A percentile compares a stretch with the other conserved stretches of the same genome.
Evolutionary conservation across 2,888 invertebrate genomes (phyloP).

Genomic region (Cordilura impudica): DNA sequence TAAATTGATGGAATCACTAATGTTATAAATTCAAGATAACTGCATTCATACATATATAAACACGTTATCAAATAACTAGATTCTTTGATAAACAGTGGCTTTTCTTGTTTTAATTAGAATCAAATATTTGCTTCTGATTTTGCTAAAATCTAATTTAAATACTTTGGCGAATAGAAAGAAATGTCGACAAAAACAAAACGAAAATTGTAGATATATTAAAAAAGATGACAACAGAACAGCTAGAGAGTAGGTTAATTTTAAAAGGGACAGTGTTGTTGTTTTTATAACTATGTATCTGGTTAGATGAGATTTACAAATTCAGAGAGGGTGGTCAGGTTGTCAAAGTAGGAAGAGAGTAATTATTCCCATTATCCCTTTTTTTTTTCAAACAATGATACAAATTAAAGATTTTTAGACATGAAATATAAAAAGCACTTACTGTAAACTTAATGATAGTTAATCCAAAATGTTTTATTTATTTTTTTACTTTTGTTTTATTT

Average conservation of each 20-base stretch:
- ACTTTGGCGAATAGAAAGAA: slow-evolving; percentile 37
- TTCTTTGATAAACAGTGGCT: background rate
- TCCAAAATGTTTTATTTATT: background rate
- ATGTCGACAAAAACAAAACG: slow-evolving; percentile 54
- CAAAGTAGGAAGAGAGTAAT: background rate
- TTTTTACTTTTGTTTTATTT: background rate
- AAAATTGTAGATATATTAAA: slow-evolving; percentile 53
- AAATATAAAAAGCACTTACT: slow-evolving; percentile 26
- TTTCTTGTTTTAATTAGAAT: background rate
- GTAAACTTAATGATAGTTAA: background rate
- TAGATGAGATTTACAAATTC: too few relatives aligned
- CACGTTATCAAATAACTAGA: background rate
- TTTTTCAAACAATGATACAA: background rate
- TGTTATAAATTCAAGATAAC: background rate
- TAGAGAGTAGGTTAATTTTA: background rate
- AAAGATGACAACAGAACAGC: background rate
- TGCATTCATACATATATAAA: too few relatives aligned
- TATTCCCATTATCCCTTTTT: background rate
- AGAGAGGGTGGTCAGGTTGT: background rate
- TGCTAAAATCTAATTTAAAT: slow-evolving; percentile 54
- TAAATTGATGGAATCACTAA: background rate
- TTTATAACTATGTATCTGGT: too few relatives aligned
- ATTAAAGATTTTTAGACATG: slow-evolving; percentile 25
- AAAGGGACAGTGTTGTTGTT: background rate
- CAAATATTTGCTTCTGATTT: background rate